These are phyloP conservation scores for Drosophila parvula DNA, from an alignment of 1,140 invertebrate genomes.

Conservation along the genomic window DNA sequence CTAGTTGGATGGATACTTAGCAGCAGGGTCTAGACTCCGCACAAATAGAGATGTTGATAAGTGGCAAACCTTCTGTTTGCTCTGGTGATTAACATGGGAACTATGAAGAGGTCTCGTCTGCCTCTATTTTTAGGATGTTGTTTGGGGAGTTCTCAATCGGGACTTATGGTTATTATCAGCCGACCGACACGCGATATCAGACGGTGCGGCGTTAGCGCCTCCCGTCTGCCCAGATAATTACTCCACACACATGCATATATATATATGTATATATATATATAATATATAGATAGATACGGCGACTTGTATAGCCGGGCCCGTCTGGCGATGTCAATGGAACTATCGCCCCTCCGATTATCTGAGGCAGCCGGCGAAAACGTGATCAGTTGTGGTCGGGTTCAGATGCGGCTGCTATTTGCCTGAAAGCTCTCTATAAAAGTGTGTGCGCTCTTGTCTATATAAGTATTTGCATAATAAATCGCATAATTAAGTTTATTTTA, in stretches of 20 bases:
- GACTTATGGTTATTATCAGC: conserved; percentile 24
- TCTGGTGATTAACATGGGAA: conserved; percentile 43
- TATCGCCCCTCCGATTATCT: conserved; percentile 46
- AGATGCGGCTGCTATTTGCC: conserved; percentile 38
- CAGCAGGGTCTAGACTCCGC: conserved; percentile 4
- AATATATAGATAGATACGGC: conserved; percentile 5
- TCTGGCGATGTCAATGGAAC: conserved; percentile 61
- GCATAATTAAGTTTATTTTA: conserved; percentile 77
- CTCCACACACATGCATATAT: conserved; percentile 5
- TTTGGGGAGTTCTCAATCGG: conserved; percentile 48
- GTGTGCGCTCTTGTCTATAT: conserved; percentile 32
- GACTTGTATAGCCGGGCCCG: conserved; percentile 12
- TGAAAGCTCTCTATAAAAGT: conserved; percentile 60
- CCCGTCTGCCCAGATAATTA: conserved; percentile 20
- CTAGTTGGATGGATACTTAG: conserved; percentile 14
- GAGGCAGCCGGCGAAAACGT: conserved; percentile 70
- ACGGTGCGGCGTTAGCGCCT: conserved; percentile 31
- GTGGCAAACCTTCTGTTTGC: conserved; percentile 42
- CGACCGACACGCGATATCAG: conserved; percentile 46
- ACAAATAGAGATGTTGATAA: conserved; percentile 28
- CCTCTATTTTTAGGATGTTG: conserved; percentile 39
- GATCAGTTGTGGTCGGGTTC: conserved; percentile 64
- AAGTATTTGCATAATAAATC: conserved; percentile 74
- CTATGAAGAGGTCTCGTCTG: conserved; percentile 40
- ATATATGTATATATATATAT: conserved; percentile 6